These are phyloP conservation scores for Sesia apiformis DNA, from an alignment of 2,888 invertebrate genomes.

Conservation along the genomic window DNA sequence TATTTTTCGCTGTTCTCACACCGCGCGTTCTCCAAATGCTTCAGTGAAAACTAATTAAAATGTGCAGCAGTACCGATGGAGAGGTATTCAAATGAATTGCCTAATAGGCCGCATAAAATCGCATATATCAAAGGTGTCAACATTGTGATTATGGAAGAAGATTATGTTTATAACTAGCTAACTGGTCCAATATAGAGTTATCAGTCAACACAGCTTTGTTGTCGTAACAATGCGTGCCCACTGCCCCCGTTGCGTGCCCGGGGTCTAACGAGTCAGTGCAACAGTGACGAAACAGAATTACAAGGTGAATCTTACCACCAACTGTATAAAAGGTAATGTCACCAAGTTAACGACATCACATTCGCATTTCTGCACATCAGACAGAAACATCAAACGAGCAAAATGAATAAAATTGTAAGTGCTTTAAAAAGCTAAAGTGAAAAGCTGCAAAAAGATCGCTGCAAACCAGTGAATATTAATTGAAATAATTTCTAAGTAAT, in stretches of 20 bases:
- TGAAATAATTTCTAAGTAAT: background rate
- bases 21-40: no score
- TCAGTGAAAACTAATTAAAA: no score
- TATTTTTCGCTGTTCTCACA: no score
- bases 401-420: conserved; percentile 61
- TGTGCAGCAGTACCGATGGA: no score
- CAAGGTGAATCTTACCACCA: conserved; percentile 65
- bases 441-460: background rate
- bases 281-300: conserved; percentile 50
- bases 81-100: no score
- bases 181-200: conserved; percentile 26
- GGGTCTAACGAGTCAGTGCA: conserved; percentile 48
- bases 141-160: no score
- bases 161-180: conserved; percentile 10
- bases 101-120: no score
- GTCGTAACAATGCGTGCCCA: conserved; percentile 35
- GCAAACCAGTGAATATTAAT: background rate
- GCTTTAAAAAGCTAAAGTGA: background rate
- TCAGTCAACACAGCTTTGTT: conserved; percentile 24
- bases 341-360: conserved; percentile 45
- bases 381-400: conserved; percentile 31
- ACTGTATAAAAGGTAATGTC: conserved; percentile 66
- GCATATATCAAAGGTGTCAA: no score
- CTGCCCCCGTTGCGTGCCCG: conserved; percentile 58
- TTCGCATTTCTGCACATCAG: conserved; percentile 41